Base-by-base conservation (phyloP, 1,140 invertebrate species). In the Magallana gigas region DNA sequence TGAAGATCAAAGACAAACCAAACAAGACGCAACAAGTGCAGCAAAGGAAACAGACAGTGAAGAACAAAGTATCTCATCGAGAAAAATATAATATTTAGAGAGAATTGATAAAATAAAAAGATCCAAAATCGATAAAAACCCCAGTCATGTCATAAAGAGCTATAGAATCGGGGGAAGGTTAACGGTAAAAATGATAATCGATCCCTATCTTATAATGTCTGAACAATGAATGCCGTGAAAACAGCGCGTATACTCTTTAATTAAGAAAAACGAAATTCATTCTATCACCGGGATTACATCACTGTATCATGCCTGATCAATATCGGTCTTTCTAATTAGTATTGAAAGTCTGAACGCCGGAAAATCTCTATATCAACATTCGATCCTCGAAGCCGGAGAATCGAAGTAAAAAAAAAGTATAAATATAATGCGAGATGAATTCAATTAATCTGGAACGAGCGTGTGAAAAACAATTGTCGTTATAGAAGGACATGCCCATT, bases 261-360 rank as follows among this genome's bases (percentile, higher is more conserved):
- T 76, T 76, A 76, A 76, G 68, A 76, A 76, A 76, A 76, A 29
- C 18, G 68, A 76, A 76, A 76, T 23, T 29, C 68, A 76, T 76
- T 29, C 36, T 76, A 76, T 76, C 68, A 76, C 29, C 12, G 36
- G 68, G 68, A 76, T 76, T 76, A 76, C 68, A 76, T 76, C 68
- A 76, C 68, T 12, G 7, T 36, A 76, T 76, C 68, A 76, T 18
- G 36, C 8, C 1, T 76, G 68, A 76, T 76, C 68, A 36, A 76
- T 76, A 76, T 29, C 68, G 18, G 18, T 14, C 68, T 76, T 29
- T 48, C 36, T 76, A 76, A 76, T 76, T 76, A 76, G 68, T 76
- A 6, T 29, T 29, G 68, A 76, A 12, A 14, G 68, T 29, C 36
- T 76, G 18, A 76, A 11, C 8, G 68, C 68, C 68, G 23, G 23